These are phyloP conservation scores for Tetranychus truncatus DNA, from an alignment of 2,888 invertebrate genomes.

Conservation along the genomic window DNA sequence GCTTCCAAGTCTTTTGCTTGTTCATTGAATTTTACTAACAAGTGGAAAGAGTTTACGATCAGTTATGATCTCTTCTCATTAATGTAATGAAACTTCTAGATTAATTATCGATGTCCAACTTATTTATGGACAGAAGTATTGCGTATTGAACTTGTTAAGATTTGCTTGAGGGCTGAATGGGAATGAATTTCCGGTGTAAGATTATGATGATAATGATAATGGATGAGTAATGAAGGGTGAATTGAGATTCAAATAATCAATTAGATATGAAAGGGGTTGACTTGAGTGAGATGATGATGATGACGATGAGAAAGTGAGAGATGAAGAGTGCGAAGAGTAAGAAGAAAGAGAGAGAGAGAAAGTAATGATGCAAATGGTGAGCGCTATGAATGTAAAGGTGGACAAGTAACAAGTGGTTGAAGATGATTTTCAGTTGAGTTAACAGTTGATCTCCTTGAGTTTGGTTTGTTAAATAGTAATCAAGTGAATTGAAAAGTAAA, in stretches of 20 bases:
- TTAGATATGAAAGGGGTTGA: background rate
- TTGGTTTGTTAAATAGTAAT: background rate
- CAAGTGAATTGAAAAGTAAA: background rate
- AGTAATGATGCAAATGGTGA: background rate
- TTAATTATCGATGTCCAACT: too few relatives aligned
- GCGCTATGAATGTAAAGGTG: background rate
- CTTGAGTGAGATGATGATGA: background rate
- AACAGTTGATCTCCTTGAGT: constrained; percentile 1
- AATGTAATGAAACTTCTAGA: too few relatives aligned
- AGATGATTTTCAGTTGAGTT: background rate
- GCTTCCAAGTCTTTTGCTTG: too few relatives aligned
- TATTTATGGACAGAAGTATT: too few relatives aligned
- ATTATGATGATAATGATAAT: too few relatives aligned
- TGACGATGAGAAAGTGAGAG: background rate
- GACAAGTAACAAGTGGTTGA: background rate
- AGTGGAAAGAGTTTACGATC: too few relatives aligned
- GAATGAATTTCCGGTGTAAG: too few relatives aligned
- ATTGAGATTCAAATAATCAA: background rate
- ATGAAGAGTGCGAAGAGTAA: background rate
- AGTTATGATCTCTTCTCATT: too few relatives aligned
- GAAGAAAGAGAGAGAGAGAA: background rate
- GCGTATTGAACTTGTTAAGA: too few relatives aligned
- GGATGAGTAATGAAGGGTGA: too few relatives aligned
- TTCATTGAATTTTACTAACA: too few relatives aligned
- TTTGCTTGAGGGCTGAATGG: too few relatives aligned